These are phyloP conservation scores for Amphipoea lucens DNA, from an alignment of 2,888 invertebrate species.

Conservation along the genomic window DNA sequence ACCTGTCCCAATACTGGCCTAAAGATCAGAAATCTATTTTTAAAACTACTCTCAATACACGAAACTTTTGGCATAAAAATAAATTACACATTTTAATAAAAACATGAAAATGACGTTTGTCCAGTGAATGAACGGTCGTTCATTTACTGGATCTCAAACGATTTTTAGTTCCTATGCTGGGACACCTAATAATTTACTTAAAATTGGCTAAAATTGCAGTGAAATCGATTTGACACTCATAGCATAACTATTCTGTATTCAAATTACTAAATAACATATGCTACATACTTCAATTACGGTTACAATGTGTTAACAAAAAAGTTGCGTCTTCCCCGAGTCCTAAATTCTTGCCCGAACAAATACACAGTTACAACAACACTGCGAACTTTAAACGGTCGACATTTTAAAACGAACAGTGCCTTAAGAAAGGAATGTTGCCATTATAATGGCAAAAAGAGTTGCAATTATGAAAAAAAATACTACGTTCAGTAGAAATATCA, in stretches of 20 bases:
- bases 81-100: background rate
- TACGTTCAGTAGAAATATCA: no score
- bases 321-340: no score
- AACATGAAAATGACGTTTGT: background rate
- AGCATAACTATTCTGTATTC: background rate
- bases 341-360: no score
- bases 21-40: slow-evolving; percentile 6
- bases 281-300: background rate
- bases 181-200: slow-evolving; percentile 1
- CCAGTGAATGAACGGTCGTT: slow-evolving; percentile 6
- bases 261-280: background rate
- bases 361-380: background rate
- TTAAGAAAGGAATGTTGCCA: no score
- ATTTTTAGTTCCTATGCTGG: slow-evolving; percentile 13
- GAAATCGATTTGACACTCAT: background rate
- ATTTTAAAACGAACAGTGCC: background rate
- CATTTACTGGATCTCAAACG: slow-evolving; percentile 6
- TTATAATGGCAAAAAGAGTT: no score
- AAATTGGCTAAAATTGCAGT: background rate
- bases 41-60: background rate
- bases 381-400: background rate
- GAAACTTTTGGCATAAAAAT: background rate
- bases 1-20: slow-evolving; percentile 13
- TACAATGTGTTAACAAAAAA: no score
- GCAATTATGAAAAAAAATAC: no score